Evolutionary conservation across 92 coral and sea anemone genomes (phyloP), one percentile per base, ranked within the genome.

Genomic region (Paramuricea clavata): DNA sequence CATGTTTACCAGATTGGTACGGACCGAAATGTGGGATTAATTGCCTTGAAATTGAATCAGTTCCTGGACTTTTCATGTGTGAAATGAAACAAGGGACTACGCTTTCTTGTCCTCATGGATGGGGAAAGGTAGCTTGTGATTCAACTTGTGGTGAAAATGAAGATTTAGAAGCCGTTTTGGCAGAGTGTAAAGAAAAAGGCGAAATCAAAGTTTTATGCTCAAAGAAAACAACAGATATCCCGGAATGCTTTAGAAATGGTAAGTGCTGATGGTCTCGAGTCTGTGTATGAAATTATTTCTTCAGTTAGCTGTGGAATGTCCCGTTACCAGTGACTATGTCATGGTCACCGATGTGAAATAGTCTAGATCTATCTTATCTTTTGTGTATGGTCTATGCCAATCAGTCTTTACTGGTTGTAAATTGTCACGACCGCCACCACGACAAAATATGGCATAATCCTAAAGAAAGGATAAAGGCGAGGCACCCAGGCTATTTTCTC

Each of bases 51-150:
- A 27, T 65, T 19, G 72, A 65, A 31, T 30, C 72, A 0, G 9
- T 11, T 27, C 33, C 30, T 60, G 68, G 68, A 28, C 72, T 65
- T 31, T 27, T 65, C 28, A 65, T 65, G 72, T 65, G 72, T 26
- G 41, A 65, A 12, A 27, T 65, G n/a, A 31, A 33, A 31, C 17
- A 28, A 31, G 72, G 39, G 22, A 19, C 39, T 28, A 65, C 72
- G 10, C 39, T 13, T 0, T 11, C 32, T 12, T 65, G 72, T 65
- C 72, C 72, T 0, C 2, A 26, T 3, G 41, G 22, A 65, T 65
- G 72, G 72, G 12, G 28, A 65, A 31, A 33, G 35, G 17, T 65
- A 28, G 41, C 72, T 31, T 65, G 72, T 31, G 72, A 65, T 31
- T 28, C 0, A 19, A 28, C 6, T 5, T 65, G 72, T 31, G 39